Conservation (phyloP, 2,113 vertebrate genomes). For the Junco hyemalis region DNA sequence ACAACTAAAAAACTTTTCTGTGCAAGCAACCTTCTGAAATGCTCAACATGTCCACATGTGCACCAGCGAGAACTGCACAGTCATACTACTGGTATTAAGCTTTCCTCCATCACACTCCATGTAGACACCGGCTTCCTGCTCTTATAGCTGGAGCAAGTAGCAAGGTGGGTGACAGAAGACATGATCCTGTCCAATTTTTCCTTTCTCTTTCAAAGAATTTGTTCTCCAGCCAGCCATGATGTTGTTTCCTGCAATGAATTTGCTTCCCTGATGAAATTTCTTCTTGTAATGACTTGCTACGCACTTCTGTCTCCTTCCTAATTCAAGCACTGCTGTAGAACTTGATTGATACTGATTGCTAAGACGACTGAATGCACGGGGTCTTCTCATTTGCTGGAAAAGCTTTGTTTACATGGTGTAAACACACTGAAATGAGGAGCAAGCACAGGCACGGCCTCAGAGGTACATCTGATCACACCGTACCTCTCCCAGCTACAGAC, state of each 20-base stretch:
- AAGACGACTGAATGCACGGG: neutral
- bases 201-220: neutral
- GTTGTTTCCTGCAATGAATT: neutral
- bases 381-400: neutral
- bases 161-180: neutral
- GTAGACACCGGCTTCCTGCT: neutral
- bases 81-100: neutral
- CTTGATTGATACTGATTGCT: neutral
- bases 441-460: neutral
- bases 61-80: neutral
- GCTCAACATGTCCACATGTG: neutral
- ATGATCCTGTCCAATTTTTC: neutral
- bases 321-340: neutral
- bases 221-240: neutral
- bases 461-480: neutral
- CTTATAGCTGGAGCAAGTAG: neutral
- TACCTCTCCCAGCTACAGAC: neutral
- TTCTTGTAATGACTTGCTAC: neutral
- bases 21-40: neutral
- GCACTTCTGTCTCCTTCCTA: neutral
- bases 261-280: neutral
- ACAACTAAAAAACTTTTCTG: conserved; percentile 1
- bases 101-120: neutral
- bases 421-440: neutral
- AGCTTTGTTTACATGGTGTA: neutral